Evolutionary conservation across 2,888 invertebrate species (phyloP).

Genomic region (Leptinotarsa tumamoca): DNA sequence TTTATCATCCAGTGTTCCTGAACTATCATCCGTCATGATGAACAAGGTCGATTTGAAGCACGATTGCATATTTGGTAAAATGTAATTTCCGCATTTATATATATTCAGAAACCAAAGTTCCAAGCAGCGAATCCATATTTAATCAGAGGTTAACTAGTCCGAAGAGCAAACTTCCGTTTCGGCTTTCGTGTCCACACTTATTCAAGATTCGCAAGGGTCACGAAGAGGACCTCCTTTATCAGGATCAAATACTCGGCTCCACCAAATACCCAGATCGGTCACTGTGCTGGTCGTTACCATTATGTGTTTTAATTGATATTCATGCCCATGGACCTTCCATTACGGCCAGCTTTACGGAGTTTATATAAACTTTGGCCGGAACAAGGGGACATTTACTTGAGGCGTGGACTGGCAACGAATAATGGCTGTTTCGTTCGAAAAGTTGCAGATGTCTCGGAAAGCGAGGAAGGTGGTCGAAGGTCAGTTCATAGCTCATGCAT

Average conservation of each 20-base stretch:
- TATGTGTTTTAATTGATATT: conserved; percentile 27
- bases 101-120: too few relatives aligned
- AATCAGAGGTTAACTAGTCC: conserved; percentile 40
- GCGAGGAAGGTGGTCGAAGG: too few relatives aligned
- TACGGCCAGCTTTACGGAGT: conserved; percentile 13
- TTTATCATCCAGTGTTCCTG: too few relatives aligned
- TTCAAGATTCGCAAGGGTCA: conserved; percentile 37
- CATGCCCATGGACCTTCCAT: conserved; percentile 22
- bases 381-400: neutral
- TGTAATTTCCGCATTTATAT: too few relatives aligned
- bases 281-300: conserved; percentile 15
- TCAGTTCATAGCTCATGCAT: too few relatives aligned
- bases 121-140: conserved; percentile 33
- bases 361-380: conserved; percentile 1
- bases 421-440: neutral
- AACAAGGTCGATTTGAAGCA: too few relatives aligned
- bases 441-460: neutral
- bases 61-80: too few relatives aligned
- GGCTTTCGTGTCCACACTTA: conserved; percentile 30
- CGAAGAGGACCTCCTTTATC: conserved; percentile 22
- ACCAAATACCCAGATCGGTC: conserved; percentile 14
- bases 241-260: conserved; percentile 1
- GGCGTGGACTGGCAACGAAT: conserved; percentile 1
- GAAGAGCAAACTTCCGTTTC: conserved; percentile 36
- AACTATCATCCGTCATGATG: too few relatives aligned